Percentiles rank a stretch among this genome's conserved stretches.
Evolutionary conservation across 2,888 invertebrate species (phyloP).

Genomic region (Rotaria sp.): DNA sequence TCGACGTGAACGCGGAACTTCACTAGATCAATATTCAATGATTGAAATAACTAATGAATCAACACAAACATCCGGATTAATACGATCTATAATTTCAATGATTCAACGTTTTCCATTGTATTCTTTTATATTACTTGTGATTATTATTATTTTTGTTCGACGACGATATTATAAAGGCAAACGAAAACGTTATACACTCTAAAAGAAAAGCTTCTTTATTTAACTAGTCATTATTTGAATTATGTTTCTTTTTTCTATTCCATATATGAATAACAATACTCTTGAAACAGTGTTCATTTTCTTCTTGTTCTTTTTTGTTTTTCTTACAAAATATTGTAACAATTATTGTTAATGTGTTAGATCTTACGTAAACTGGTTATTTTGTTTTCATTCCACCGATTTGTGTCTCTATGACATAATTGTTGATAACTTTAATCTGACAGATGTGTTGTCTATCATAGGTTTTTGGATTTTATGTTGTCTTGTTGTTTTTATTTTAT

Average conservation of each 20-base stretch:
- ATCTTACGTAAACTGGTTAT: background rate
- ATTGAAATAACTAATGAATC: background rate
- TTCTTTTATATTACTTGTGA: background rate
- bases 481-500: too few relatives aligned
- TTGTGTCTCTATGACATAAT: background rate
- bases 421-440: too few relatives aligned
- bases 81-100: background rate
- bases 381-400: background rate
- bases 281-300: background rate
- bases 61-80: background rate
- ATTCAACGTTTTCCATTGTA: background rate
- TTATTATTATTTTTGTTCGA: background rate
- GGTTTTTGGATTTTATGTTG: too few relatives aligned
- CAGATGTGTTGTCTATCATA: too few relatives aligned
- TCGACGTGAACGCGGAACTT: background rate
- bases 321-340: background rate
- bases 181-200: background rate
- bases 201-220: constrained; percentile 13
- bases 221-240: background rate
- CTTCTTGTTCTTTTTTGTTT: background rate
- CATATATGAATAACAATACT: background rate
- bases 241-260: background rate
- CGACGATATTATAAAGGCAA: background rate
- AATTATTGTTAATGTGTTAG: background rate
- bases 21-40: background rate